Conservation (phyloP, 2,113 vertebrate species). For the Dunckerocampus dactyliophorus region DNA sequence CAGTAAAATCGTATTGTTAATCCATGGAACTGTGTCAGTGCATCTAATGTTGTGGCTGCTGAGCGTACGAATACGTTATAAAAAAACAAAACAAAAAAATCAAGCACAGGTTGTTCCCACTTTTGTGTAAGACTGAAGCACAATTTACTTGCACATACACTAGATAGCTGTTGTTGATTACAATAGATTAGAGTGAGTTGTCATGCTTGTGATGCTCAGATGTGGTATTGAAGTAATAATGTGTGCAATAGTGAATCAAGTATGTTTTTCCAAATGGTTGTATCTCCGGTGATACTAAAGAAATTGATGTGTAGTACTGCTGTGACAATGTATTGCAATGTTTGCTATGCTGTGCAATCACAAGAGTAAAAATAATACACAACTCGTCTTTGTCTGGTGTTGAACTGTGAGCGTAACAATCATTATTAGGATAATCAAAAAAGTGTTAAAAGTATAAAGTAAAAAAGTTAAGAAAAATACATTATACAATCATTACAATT, state of each 20-base stretch:
- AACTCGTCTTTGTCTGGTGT: conserved; percentile 14
- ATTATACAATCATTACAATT: no score
- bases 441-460: no score
- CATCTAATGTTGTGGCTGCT: conserved; percentile 21
- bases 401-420: not conserved
- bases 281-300: conserved; percentile 34
- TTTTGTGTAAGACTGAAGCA: conserved; percentile 37
- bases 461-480: no score
- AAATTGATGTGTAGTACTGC: conserved; percentile 11
- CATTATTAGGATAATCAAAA: not conserved
- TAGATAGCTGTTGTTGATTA: conserved; percentile 34
- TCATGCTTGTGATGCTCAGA: conserved; percentile 31
- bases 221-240: conserved; percentile 23
- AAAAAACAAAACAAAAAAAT: not conserved
- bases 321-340: conserved; percentile 31
- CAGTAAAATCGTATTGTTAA: no score
- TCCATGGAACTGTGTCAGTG: not conserved
- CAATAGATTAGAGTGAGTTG: conserved; percentile 1
- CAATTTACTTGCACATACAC: conserved; percentile 46
- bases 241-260: conserved; percentile 22
- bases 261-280: conserved; percentile 28
- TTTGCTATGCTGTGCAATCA: conserved; percentile 41
- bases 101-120: conserved; percentile 35
- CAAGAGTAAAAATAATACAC: conserved; percentile 50
- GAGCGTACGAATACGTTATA: conserved; percentile 32